Conservation (phyloP, 2,888 invertebrate genomes). For the Hemaris fuciformis region DNA sequence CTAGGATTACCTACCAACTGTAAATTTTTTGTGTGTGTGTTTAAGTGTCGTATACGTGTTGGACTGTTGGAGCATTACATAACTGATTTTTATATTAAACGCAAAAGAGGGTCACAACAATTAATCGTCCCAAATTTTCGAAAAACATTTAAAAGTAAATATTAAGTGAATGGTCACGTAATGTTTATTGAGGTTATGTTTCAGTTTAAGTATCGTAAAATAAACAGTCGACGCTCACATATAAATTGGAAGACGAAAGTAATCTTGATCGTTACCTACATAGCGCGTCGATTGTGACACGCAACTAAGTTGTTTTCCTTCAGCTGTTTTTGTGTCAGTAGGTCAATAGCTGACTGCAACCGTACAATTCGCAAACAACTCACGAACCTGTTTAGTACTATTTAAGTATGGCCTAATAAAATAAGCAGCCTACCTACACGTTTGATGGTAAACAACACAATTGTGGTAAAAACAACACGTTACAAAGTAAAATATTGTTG, state of each 20-base stretch:
- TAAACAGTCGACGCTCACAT: background rate
- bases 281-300: slow-evolving; percentile 48
- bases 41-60: no score
- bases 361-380: slow-evolving; percentile 64
- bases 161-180: background rate
- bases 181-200: background rate
- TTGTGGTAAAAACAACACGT: background rate
- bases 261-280: slow-evolving; percentile 39
- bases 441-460: slow-evolving; percentile 13
- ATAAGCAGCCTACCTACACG: slow-evolving; percentile 14
- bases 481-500: background rate
- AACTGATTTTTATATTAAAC: background rate
- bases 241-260: slow-evolving; percentile 38
- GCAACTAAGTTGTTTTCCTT: slow-evolving; percentile 73
- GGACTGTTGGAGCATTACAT: no score
- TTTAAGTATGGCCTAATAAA: slow-evolving; percentile 28
- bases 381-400: slow-evolving; percentile 59
- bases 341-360: slow-evolving; percentile 75
- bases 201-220: background rate
- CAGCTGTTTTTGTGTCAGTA: slow-evolving; percentile 68
- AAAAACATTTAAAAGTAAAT: background rate
- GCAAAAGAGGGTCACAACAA: background rate
- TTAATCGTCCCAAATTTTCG: background rate
- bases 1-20: no score
- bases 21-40: no score